These are phyloP conservation scores for Perca schrenkii DNA, from an alignment of 2,113 vertebrate genomes.

Conservation along the genomic window DNA sequence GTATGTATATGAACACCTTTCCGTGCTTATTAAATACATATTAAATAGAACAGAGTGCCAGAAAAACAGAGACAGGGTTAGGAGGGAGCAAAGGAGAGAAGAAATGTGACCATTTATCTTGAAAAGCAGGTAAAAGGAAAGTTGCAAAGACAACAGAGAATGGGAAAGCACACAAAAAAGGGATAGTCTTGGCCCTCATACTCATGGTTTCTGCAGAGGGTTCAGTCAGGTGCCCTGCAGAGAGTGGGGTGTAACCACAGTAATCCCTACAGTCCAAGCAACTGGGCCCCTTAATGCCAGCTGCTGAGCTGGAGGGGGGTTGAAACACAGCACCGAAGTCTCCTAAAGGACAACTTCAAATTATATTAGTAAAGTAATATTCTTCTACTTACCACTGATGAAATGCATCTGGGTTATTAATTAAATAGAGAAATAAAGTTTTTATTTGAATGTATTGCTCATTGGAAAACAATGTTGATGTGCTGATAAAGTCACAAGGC, in stretches of 20 bases:
- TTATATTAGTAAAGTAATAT: not conserved
- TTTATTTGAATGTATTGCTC: not conserved
- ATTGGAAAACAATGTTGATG: not conserved
- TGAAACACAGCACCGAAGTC: conserved; percentile 4
- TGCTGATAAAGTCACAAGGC: not conserved
- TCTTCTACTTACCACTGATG: not conserved
- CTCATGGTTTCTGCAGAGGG: not conserved
- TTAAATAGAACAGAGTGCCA: conserved; percentile 1
- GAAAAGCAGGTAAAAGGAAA: not conserved
- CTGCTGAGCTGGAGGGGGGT: conserved; percentile 7
- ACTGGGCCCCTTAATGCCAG: conserved; percentile 39
- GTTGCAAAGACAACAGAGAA: not conserved
- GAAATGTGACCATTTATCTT: not conserved
- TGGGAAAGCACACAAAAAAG: not conserved
- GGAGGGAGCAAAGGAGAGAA: not conserved
- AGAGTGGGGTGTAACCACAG: conserved; percentile 16
- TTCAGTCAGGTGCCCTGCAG: conserved; percentile 37
- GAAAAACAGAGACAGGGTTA: not conserved
- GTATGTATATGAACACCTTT: conserved; percentile 38
- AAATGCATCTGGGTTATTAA: not conserved
- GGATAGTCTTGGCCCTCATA: not conserved
- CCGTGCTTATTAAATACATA: conserved; percentile 32
- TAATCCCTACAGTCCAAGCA: conserved; percentile 30
- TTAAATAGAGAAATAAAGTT: not conserved
- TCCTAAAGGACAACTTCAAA: conserved; percentile 16